phyloP scores from a whole-genome alignment of 2,888 invertebrate genomes.

The Corbicula japonica region DNA sequence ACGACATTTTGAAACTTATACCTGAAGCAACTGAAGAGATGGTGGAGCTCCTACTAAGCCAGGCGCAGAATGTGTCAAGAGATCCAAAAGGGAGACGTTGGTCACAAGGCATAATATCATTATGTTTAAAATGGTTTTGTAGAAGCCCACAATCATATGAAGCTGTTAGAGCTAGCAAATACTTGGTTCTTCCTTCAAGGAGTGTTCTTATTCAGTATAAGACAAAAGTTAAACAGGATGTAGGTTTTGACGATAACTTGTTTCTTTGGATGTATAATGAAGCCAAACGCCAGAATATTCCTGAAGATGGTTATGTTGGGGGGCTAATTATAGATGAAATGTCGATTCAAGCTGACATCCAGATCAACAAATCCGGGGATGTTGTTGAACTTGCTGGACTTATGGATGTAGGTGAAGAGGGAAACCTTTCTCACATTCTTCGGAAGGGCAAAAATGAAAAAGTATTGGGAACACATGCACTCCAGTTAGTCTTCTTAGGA shows the following conservation, averaged over 20 bases:
- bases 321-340: constrained; percentile 53
- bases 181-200: too few relatives aligned
- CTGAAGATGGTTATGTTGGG: constrained; percentile 25
- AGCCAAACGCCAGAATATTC: constrained; percentile 14
- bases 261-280: constrained; percentile 22
- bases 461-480: constrained; percentile 41
- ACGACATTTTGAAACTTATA: too few relatives aligned
- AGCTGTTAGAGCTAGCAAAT: too few relatives aligned
- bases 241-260: constrained; percentile 2
- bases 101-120: too few relatives aligned
- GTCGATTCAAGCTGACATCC: constrained; percentile 42
- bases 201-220: background rate
- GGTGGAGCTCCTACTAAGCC: background rate
- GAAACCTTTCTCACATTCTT: constrained; percentile 17
- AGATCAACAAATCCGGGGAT: constrained; percentile 47
- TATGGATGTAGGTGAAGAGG: constrained; percentile 25
- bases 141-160: too few relatives aligned
- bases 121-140: too few relatives aligned
- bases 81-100: too few relatives aligned
- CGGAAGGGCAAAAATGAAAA: constrained; percentile 41
- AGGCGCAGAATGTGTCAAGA: too few relatives aligned
- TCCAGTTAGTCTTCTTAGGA: constrained; percentile 59
- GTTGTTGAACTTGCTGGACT: constrained; percentile 43
- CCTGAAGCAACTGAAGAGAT: background rate
- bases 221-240: constrained; percentile 11